Conservation (phyloP, 2,888 invertebrate genomes). For the Mellilla xanthometata region DNA sequence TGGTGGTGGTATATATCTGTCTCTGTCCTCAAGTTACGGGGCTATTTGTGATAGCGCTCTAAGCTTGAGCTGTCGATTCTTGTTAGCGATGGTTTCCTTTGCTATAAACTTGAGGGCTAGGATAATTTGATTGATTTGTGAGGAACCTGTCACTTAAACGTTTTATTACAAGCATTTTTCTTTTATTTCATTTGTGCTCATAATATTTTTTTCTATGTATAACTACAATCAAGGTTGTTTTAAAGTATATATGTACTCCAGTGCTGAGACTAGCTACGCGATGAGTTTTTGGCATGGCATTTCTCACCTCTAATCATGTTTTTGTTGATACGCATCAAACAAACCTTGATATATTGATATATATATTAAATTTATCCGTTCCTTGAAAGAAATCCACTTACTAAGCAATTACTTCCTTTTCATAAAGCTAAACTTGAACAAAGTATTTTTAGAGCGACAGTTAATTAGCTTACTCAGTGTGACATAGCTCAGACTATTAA, state of each 20-base stretch:
- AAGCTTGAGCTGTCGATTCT: constrained; percentile 64
- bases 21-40: constrained; percentile 45
- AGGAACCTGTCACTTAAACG: background rate
- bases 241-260: no score
- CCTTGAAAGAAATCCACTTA: no score
- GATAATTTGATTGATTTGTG: constrained; percentile 53
- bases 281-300: no score
- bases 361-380: no score
- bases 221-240: no score
- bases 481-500: constrained; percentile 68
- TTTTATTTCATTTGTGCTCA: no score
- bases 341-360: no score
- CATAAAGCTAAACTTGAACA: constrained; percentile 11
- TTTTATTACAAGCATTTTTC: no score
- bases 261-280: no score
- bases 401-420: background rate
- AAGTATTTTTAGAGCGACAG: constrained; percentile 33
- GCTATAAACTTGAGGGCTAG: constrained; percentile 44
- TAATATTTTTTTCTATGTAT: no score
- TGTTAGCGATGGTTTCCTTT: constrained; percentile 59
- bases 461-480: constrained; percentile 62
- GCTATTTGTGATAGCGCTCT: constrained; percentile 53
- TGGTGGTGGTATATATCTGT: constrained; percentile 32
- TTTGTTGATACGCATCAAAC: no score
- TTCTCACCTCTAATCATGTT: no score